phyloP scores from a whole-genome alignment of 2,113 vertebrate species.

The Syngnathoides biaculeatus region DNA sequence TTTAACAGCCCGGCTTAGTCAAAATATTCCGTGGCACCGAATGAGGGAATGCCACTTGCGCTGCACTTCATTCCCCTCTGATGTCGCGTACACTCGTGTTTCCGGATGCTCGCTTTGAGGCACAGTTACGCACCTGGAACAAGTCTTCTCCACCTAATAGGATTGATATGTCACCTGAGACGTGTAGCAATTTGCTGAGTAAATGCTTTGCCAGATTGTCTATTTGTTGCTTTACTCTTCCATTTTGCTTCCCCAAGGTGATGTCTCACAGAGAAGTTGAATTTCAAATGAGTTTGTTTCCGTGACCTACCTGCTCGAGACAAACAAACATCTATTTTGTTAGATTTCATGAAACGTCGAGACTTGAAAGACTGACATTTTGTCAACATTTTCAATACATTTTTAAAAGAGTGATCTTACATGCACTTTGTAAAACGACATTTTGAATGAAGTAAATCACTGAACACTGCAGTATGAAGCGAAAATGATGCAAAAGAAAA shows the following conservation, averaged over 20 bases:
- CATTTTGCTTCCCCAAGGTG: constrained; percentile 35
- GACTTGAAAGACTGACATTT: constrained; percentile 43
- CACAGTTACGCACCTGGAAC: constrained; percentile 22
- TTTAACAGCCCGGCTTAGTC: not conserved
- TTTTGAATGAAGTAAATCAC: not conserved
- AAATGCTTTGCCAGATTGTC: constrained; percentile 39
- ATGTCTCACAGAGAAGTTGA: constrained; percentile 41
- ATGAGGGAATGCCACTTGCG: not conserved
- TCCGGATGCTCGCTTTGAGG: constrained; percentile 7
- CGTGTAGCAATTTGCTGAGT: constrained; percentile 27
- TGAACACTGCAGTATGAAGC: not conserved
- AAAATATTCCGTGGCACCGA: not conserved
- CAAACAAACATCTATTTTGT: not conserved
- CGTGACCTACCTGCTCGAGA: constrained; percentile 52
- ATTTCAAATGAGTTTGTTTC: constrained; percentile 56
- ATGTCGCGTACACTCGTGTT: constrained; percentile 10
- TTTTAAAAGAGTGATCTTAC: not conserved
- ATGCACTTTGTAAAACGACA: not conserved
- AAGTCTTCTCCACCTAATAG: constrained; percentile 26
- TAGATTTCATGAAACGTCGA: constrained; percentile 11
- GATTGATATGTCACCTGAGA: constrained; percentile 37
- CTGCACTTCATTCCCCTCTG: constrained; percentile 2
- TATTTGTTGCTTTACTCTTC: constrained; percentile 26
- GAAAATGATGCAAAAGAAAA: not conserved
- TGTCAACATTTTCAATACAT: constrained; percentile 3